Conservation (phyloP, 2,797 vertebrate species). For the Galago senegalensis region DNA sequence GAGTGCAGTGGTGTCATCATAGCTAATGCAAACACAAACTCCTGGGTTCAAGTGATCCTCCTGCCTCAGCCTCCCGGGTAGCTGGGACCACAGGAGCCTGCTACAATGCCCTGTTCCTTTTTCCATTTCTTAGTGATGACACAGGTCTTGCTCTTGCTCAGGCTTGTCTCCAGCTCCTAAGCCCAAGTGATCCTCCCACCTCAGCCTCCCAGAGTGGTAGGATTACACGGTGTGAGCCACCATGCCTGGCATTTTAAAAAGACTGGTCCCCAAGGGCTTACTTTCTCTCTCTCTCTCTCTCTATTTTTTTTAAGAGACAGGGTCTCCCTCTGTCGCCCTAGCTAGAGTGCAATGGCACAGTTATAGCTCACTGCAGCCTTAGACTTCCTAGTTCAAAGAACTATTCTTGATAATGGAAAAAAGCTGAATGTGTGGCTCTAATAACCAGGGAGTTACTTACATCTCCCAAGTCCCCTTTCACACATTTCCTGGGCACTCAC, state of each 20-base stretch:
- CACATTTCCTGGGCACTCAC: neutral
- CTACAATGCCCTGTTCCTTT: neutral
- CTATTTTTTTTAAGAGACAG: neutral
- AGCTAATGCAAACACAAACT: neutral
- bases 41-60: neutral
- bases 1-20: neutral
- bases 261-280: neutral
- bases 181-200: neutral
- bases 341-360: neutral
- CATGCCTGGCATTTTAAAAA: neutral
- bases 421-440: neutral
- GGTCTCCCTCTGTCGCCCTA: neutral
- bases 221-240: neutral
- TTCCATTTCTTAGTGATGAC: neutral
- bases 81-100: neutral
- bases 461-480: neutral
- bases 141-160: neutral
- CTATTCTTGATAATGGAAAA: neutral
- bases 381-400: neutral
- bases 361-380: neutral
- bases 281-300: neutral
- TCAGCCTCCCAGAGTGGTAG: neutral
- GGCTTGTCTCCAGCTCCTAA: neutral
- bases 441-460: neutral
- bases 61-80: neutral